Evolutionary conservation across 2,797 vertebrate species (phyloP), one percentile per base, ranked within the genome.

Genomic region (Allenopithecus nigroviridis): DNA sequence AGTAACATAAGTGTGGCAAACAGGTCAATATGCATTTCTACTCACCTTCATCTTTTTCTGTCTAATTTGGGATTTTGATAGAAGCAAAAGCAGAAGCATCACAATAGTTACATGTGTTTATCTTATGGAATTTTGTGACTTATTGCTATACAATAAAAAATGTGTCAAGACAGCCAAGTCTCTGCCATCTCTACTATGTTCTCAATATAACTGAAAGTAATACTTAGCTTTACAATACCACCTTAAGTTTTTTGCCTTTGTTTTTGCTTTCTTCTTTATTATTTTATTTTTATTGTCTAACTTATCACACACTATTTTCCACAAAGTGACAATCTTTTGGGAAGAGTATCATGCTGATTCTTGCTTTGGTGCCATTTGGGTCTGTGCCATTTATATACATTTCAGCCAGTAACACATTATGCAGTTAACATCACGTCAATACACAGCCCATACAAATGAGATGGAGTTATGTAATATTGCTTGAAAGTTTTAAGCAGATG

Each of bases 401-500:
- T 96, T 97, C 16, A 96, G 74, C 22, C 24, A n/a, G 28, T 43
- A 61, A 61, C 3, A 55, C 8, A 53, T 50, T 61, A 46, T 85
- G 19, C 26, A 86, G 28, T 93, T 83, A 93, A 68, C 30, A 48
- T 80, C 33, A 36, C 41, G 19, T 85, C 48, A 81, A 59, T 33
- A 75, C 33, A 57, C 21, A 80, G 26, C 16, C 28, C 33, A 28
- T 57, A 85, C 39, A 36, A 92, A 72, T 92, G n/a, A 94, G 16
- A 36, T 75, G 8, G 26, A 75, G 24, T 81, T 95, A 89, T 74
- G 24, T 93, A 95, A 96, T 85, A 33, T 53, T 72, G 8, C n/a
- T 79, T 50, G 24, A 76, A 91, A 88, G 53, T 86, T 93, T 91
- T 96, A 96, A 87, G 86, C 74, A 96, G 70, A 87, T 94, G 89